These are phyloP conservation scores for Meandrusa payeni DNA, from an alignment of 2,888 invertebrate genomes.

Conservation along the genomic window DNA sequence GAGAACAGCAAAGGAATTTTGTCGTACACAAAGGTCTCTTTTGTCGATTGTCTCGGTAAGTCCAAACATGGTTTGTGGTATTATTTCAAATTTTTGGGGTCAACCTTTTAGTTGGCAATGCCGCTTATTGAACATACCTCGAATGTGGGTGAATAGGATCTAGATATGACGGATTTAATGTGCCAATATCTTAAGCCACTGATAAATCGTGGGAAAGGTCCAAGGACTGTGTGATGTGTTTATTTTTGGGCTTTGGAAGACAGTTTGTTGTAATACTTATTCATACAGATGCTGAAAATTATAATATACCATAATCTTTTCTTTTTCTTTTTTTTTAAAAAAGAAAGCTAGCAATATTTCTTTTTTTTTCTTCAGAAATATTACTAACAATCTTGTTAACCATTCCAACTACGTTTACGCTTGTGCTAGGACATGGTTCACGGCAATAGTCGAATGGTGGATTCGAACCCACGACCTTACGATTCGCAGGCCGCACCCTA, in stretches of 20 bases:
- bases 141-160: conserved; percentile 52
- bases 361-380: too few relatives aligned
- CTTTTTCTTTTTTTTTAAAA: too few relatives aligned
- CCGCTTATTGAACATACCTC: conserved; percentile 35
- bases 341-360: too few relatives aligned
- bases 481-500: too few relatives aligned
- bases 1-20: conserved; percentile 25
- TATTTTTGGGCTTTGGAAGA: not conserved
- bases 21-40: conserved; percentile 39
- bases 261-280: too few relatives aligned
- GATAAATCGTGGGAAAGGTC: conserved; percentile 31
- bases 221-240: not conserved
- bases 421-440: too few relatives aligned
- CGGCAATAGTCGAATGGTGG: too few relatives aligned
- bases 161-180: conserved; percentile 47
- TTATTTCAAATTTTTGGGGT: conserved; percentile 58
- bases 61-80: conserved; percentile 57
- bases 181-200: conserved; percentile 40
- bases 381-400: too few relatives aligned
- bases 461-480: too few relatives aligned
- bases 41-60: conserved; percentile 39
- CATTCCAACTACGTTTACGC: too few relatives aligned
- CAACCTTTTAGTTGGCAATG: conserved; percentile 39
- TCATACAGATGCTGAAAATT: too few relatives aligned
- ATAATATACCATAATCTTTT: too few relatives aligned